A percentile compares a stretch with the other conserved stretches of the same genome.
Evolutionary conservation across 2,797 vertebrate genomes (phyloP).

Genomic region (Kryptolebias ocellatus): DNA sequence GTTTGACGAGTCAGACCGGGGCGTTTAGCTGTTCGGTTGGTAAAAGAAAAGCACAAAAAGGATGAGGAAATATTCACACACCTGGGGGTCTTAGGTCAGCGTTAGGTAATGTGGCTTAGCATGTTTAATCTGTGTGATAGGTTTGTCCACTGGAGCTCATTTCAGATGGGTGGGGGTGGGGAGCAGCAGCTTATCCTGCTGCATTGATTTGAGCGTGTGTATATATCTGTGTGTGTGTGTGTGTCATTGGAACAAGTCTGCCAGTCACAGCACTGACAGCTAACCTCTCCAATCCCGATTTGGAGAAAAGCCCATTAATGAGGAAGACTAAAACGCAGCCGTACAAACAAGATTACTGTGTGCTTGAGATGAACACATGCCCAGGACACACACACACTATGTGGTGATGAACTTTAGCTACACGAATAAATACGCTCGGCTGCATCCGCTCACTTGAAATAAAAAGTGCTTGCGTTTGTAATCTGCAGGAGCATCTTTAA

Average conservation of each 20-base stretch:
- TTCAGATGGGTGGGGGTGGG: constrained; percentile 63
- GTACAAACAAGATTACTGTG: constrained; percentile 64
- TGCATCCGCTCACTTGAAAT: no score
- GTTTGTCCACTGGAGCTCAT: constrained; percentile 69
- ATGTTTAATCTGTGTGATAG: constrained; percentile 54
- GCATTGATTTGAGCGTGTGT: constrained; percentile 46
- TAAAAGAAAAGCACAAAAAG: neutral
- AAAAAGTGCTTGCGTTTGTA: no score
- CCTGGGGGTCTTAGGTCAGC: constrained; percentile 22
- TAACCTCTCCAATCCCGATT: constrained; percentile 53
- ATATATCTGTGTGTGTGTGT: neutral
- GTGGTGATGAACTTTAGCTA: no score
- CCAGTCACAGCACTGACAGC: constrained; percentile 63
- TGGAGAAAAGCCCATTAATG: constrained; percentile 73
- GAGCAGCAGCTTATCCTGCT: constrained; percentile 46
- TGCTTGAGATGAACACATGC: constrained; percentile 50
- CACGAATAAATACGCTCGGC: no score
- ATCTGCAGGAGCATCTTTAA: no score
- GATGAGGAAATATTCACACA: constrained; percentile 5
- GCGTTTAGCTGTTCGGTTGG: neutral
- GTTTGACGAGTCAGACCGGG: neutral
- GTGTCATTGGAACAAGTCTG: constrained; percentile 33
- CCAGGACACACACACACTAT: neutral
- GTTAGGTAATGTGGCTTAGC: constrained; percentile 45
- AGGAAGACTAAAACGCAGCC: constrained; percentile 46